phyloP scores from a whole-genome alignment of 2,797 vertebrate species.

The Phoxinus dragarum region DNA sequence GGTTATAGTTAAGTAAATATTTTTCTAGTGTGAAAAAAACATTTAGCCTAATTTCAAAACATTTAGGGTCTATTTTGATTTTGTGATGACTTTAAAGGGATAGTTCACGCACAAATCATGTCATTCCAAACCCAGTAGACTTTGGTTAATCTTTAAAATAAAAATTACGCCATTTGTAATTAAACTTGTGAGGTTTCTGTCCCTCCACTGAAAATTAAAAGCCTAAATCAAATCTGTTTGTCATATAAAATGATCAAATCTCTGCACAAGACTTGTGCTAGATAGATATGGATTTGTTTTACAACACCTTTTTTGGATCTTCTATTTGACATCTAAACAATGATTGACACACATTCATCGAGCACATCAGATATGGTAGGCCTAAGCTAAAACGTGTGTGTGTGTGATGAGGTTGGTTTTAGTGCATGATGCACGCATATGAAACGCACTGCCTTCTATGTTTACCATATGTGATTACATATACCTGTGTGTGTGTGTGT shows the following conservation, averaged over 20 bases:
- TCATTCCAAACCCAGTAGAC: neutral
- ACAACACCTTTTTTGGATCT: too few species aligned
- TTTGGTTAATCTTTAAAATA: neutral
- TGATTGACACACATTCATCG: neutral
- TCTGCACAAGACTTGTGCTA: too few species aligned
- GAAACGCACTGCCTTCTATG: too few species aligned
- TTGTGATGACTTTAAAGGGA: neutral
- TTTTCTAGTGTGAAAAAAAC: neutral
- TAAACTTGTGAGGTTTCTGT: neutral
- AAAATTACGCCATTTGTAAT: neutral
- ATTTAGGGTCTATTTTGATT: neutral
- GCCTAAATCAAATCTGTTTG: too few species aligned
- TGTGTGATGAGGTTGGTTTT: neutral
- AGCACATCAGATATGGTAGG: neutral
- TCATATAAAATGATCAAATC: too few species aligned
- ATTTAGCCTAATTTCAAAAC: neutral
- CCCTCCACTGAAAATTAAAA: neutral
- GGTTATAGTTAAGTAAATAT: neutral
- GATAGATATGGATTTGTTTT: too few species aligned
- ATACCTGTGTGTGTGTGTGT: too few species aligned
- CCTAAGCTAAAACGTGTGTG: neutral
- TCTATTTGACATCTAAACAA: neutral
- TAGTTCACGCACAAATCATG: neutral
- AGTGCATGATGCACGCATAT: too few species aligned
- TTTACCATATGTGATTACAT: too few species aligned